phyloP scores from a whole-genome alignment of 2,888 invertebrate genomes.

The Pristionchus maxplancki region DNA sequence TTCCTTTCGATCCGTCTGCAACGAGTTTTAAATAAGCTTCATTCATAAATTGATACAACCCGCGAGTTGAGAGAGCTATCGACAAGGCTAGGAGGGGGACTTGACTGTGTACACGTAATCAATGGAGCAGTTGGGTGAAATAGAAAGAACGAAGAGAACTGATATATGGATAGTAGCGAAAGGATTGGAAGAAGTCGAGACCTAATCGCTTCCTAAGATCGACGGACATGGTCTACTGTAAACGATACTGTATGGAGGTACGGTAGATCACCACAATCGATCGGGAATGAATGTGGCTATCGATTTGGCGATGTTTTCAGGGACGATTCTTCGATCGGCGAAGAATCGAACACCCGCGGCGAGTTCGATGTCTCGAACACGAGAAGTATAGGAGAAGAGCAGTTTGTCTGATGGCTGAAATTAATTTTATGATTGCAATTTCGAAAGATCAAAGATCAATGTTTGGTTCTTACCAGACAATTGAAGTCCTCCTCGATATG shows the following conservation, averaged over 20 bases:
- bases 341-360: slow-evolving; percentile 46
- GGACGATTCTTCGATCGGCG: slow-evolving; percentile 37
- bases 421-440: background rate
- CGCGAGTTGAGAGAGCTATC: slow-evolving; percentile 26
- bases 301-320: background rate
- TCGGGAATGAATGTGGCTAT: slow-evolving; percentile 45
- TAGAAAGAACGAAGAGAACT: background rate
- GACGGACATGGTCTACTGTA: background rate
- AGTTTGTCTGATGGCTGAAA: slow-evolving; percentile 47
- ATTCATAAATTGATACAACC: slow-evolving; percentile 2
- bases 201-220: background rate
- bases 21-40: background rate
- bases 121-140: background rate
- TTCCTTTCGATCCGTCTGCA: background rate
- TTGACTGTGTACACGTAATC: background rate
- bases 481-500: slow-evolving; percentile 52
- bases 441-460: too few relatives aligned
- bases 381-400: slow-evolving; percentile 51
- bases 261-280: slow-evolving; percentile 26
- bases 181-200: background rate
- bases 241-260: background rate
- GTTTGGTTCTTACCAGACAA: slow-evolving; percentile 35
- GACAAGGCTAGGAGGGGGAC: background rate
- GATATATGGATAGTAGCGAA: background rate
- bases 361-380: slow-evolving; percentile 49